Percentiles rank a stretch among this genome's conserved stretches.
phyloP scores from a whole-genome alignment of 2,113 vertebrate genomes.

The Rhinolophus sinicus region DNA sequence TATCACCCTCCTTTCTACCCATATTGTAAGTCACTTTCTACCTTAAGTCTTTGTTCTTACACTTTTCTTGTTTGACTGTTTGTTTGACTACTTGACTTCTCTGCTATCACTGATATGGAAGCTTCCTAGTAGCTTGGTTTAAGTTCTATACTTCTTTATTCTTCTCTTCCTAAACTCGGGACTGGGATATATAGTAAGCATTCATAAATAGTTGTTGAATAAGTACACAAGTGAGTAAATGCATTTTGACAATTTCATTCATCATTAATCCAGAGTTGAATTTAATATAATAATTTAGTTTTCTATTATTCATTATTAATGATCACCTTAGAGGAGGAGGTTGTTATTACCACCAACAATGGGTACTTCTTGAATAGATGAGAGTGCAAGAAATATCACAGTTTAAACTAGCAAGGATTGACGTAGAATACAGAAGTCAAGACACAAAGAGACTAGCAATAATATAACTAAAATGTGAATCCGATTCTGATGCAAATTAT shows the following conservation, averaged over 20 bases:
- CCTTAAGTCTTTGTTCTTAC: neutral
- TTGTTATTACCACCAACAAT: neutral
- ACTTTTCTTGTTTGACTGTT: neutral
- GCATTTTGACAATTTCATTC: neutral
- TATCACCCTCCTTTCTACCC: neutral
- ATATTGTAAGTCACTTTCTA: neutral
- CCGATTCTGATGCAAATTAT: neutral
- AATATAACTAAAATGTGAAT: neutral
- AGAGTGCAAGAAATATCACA: neutral
- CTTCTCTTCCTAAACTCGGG: neutral
- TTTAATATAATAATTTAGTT: neutral
- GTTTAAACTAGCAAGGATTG: neutral
- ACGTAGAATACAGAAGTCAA: neutral
- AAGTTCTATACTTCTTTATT: neutral
- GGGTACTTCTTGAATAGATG: neutral
- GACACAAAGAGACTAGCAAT: neutral
- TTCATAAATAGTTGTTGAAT: neutral
- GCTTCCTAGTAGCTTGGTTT: neutral
- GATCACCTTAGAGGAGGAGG: neutral
- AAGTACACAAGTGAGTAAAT: neutral
- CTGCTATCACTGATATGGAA: neutral
- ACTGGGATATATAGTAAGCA: neutral
- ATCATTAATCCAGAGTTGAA: neutral
- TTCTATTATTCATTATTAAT: neutral
- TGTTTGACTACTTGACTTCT: neutral